Evolutionary conservation across 2,113 vertebrate species (phyloP).

Genomic region (Chaetops frenatus): DNA sequence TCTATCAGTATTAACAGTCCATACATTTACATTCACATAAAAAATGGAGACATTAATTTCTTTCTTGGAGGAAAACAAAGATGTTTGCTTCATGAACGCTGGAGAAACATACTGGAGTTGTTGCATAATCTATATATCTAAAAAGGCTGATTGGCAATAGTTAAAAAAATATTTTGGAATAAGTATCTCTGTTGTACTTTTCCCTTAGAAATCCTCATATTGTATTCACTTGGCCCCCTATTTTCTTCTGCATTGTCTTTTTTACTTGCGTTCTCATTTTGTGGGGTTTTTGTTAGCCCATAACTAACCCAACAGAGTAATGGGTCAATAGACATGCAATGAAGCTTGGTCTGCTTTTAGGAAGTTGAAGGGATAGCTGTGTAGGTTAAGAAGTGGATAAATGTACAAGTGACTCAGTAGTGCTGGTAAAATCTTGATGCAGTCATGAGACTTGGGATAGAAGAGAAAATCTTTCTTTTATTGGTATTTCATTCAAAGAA

Average conservation of each 20-base stretch:
- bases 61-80: background rate
- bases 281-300: background rate
- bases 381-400: background rate
- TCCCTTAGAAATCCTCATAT: background rate
- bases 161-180: background rate
- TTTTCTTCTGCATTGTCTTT: background rate
- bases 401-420: background rate
- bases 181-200: background rate
- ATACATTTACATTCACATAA: background rate
- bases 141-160: background rate
- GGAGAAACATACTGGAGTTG: background rate
- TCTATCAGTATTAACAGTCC: background rate
- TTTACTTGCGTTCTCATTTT: background rate
- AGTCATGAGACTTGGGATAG: background rate
- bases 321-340: background rate
- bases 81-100: background rate
- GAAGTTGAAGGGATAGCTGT: background rate
- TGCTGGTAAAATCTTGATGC: background rate
- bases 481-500: background rate
- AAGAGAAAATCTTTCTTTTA: background rate
- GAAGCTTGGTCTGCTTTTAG: background rate
- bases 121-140: background rate
- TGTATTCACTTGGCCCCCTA: background rate
- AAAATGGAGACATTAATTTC: background rate
- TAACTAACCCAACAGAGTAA: background rate